Percentiles rank a stretch among this genome's conserved stretches.
Evolutionary conservation across 2,888 invertebrate genomes (phyloP).

Genomic region (Macrophya annulata): DNA sequence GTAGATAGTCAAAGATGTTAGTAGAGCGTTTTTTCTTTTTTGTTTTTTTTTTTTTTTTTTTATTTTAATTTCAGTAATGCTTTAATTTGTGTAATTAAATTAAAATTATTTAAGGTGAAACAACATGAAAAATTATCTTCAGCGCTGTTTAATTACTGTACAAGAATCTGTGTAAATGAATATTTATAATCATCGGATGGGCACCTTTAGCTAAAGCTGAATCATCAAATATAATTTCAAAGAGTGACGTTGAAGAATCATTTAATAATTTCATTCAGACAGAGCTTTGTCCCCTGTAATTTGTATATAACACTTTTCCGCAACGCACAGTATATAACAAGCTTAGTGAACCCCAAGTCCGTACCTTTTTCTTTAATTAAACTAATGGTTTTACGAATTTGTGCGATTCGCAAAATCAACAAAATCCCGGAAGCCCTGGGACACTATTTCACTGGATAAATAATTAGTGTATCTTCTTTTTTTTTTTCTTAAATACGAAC

Average conservation of each 20-base stretch:
- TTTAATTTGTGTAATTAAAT: constrained; percentile 2
- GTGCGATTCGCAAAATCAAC: neutral
- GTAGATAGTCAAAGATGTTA: neutral
- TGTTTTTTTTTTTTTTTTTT: too few species aligned
- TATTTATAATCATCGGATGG: neutral
- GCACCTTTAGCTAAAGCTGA: neutral
- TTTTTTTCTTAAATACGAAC: neutral
- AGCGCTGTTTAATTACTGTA: neutral
- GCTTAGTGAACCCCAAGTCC: constrained; percentile 6
- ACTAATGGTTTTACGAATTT: constrained; percentile 2
- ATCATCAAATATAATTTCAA: neutral
- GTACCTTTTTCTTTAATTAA: constrained; percentile 29
- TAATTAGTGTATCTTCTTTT: constrained; percentile 22
- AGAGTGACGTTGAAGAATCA: constrained; percentile 35
- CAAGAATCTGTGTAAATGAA: neutral
- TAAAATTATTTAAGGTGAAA: neutral
- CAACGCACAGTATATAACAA: neutral
- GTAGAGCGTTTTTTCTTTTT: too few species aligned
- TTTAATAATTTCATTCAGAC: neutral
- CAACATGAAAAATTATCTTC: neutral
- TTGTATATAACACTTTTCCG: neutral
- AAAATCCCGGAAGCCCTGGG: neutral
- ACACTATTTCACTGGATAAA: neutral
- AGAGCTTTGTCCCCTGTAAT: neutral
- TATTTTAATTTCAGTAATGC: neutral